Evolutionary conservation across 2,797 vertebrate genomes (phyloP).

Genomic region (Brachyalestes nurse): DNA sequence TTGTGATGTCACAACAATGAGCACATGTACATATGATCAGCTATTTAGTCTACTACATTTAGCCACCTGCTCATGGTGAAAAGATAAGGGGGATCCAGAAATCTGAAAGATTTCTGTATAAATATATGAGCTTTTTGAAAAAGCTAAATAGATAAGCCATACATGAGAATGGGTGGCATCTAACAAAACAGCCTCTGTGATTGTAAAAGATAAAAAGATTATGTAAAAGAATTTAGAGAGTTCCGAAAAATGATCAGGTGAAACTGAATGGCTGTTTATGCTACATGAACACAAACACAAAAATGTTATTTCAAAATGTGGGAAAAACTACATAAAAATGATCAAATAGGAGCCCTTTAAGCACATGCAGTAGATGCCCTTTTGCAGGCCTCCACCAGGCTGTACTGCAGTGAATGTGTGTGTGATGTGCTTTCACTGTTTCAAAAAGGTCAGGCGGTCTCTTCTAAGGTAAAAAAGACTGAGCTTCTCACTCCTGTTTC

Average conservation of each 20-base stretch:
- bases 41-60: no score
- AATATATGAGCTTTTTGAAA: not conserved
- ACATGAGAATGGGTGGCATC: no score
- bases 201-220: no score
- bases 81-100: no score
- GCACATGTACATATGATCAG: not conserved
- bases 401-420: constrained; percentile 35
- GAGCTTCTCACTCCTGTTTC: constrained; percentile 40
- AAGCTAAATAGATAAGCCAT: no score
- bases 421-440: constrained; percentile 27
- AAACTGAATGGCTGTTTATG: not conserved
- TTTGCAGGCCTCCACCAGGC: constrained; percentile 20
- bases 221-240: no score
- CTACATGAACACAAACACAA: not conserved
- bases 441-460: constrained; percentile 43
- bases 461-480: constrained; percentile 37
- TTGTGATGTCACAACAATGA: not conserved
- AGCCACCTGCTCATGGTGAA: no score
- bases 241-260: no score
- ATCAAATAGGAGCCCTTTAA: not conserved
- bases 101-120: no score
- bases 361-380: constrained; percentile 36
- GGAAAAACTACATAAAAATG: not conserved
- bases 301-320: not conserved
- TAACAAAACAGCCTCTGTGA: no score